Evolutionary conservation across 2,113 vertebrate genomes (phyloP), one percentile per base, ranked within the genome.

Genomic region (Bubo blakistoni): DNA sequence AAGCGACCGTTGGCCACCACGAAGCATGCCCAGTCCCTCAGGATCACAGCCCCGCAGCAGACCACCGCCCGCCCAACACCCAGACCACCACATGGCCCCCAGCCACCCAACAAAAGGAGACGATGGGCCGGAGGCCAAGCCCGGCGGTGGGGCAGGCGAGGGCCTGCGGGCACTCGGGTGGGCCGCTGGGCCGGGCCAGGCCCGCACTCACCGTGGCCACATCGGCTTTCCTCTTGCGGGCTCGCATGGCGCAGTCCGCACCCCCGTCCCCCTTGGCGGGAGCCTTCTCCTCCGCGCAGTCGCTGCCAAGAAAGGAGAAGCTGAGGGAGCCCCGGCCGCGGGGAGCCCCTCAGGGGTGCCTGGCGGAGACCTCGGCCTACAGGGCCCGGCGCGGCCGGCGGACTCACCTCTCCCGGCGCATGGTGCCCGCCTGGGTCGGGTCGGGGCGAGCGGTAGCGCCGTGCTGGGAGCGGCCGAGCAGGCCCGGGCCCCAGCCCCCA

Each of bases 161-260:
- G 89, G 32, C 91, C 81, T 19, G 24, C 62, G 30, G 66, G 51
- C 46, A 77, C 49, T 54, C 4, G 51, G 32, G 11, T 3, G 52
- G 32, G 21, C 42, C 58, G 55, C 69, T 54, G 78, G 58, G 71
- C 69, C 58, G 78, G 58, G 71, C 91, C 54, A 70, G 61, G 92
- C 97, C 96, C 95, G 73, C 82, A 98, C 99, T 99, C 97, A 99
- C 99, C 97, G 99, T 98, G 55, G 98, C 99, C 97, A 99, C 98
- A 96, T 99, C 99, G 70, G 99, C 99, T 98, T 99, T 99, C 92
- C 99, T 99, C 97, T 99, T 99, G 95, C 99, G 98, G 96, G 98
- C 83, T 44, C 98, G 98, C 25, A 89, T 88, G 44, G 98, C 73
- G 58, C 69, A 71, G 59, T 98, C 97, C 8, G 81, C 86, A 57